These are phyloP conservation scores for Neodon shergylaensis DNA, from an alignment of 2,113 vertebrate species.

Conservation along the genomic window DNA sequence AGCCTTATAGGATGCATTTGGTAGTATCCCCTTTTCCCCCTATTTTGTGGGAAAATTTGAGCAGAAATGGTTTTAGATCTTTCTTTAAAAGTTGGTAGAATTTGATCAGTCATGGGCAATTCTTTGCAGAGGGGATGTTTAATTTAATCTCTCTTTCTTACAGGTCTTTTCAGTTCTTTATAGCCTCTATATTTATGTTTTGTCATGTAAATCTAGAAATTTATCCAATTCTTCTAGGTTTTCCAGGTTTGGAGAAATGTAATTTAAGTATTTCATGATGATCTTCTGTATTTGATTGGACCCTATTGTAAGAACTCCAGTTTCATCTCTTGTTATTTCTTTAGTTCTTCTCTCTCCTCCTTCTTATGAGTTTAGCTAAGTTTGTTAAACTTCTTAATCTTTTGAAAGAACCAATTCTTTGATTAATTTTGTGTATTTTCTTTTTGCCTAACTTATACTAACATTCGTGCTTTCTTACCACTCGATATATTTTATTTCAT, in stretches of 20 bases:
- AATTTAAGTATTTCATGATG: background rate
- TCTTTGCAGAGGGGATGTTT: background rate
- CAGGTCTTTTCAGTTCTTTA: background rate
- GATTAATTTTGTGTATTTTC: background rate
- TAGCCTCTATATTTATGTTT: background rate
- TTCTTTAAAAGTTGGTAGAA: background rate
- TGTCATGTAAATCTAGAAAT: background rate
- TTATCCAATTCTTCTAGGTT: background rate
- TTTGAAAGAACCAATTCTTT: background rate
- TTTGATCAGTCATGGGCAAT: background rate
- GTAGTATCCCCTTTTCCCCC: background rate
- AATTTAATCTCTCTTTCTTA: background rate
- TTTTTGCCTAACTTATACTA: background rate
- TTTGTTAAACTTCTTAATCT: background rate
- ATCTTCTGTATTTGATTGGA: background rate
- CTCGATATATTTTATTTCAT: background rate
- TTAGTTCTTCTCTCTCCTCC: background rate
- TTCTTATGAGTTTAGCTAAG: background rate
- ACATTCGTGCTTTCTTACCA: background rate
- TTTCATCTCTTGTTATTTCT: background rate
- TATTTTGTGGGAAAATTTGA: background rate
- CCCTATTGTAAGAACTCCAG: background rate
- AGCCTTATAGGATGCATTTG: background rate
- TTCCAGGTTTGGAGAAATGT: background rate
- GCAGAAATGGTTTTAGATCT: background rate